Conservation (phyloP, 1,140 invertebrate genomes). For the Camponotus pennsylvanicus region DNA sequence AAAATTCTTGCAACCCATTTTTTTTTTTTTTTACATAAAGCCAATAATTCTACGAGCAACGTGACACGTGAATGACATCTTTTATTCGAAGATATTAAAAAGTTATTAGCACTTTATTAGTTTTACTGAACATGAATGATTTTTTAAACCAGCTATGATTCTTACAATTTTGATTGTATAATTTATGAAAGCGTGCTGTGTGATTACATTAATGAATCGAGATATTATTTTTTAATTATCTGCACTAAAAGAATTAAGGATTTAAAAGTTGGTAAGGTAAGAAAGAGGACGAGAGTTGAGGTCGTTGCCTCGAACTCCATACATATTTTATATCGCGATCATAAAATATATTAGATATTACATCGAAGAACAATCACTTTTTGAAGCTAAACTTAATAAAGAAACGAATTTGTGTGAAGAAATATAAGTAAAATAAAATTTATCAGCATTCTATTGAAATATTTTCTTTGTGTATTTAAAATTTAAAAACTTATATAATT, state of each 20-base stretch:
- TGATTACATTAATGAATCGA: slow-evolving; percentile 41
- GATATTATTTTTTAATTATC: slow-evolving; percentile 46
- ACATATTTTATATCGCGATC: neutral
- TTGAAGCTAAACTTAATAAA: neutral
- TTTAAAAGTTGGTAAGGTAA: neutral
- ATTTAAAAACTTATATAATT: neutral
- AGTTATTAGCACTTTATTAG: slow-evolving; percentile 18
- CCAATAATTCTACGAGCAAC: neutral
- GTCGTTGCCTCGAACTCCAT: slow-evolving; percentile 6
- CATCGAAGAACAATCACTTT: neutral
- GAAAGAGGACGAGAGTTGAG: neutral
- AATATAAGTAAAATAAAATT: neutral
- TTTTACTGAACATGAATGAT: neutral
- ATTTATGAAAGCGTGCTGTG: neutral
- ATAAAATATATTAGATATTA: slow-evolving; percentile 5
- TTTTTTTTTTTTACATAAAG: slow-evolving; percentile 1
- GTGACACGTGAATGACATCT: slow-evolving; percentile 4
- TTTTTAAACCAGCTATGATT: neutral
- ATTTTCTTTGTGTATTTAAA: neutral
- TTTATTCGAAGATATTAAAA: neutral
- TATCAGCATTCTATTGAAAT: neutral
- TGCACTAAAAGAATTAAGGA: neutral
- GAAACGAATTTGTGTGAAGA: no score
- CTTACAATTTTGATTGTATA: neutral
- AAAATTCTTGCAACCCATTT: neutral